phyloP scores from a whole-genome alignment of 2,797 vertebrate species.

The Pipistrellus nathusii region DNA sequence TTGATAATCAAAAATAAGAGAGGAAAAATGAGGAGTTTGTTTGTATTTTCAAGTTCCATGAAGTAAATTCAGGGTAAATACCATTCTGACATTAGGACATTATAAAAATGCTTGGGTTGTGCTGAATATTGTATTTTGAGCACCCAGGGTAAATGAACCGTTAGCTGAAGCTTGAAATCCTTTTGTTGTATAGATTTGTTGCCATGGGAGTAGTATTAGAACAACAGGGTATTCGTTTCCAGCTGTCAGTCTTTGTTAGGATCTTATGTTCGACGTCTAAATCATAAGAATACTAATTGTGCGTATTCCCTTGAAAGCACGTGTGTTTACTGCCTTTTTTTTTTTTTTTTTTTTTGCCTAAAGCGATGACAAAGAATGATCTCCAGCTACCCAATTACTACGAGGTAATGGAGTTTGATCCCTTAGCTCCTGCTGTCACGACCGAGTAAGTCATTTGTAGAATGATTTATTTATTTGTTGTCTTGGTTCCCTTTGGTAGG shows the following conservation, averaged over 20 bases:
- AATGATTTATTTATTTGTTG: conserved; percentile 57
- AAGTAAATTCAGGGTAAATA: conserved; percentile 1
- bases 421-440: conserved; percentile 84
- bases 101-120: conserved; percentile 15
- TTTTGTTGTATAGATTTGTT: background rate
- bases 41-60: background rate
- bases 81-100: background rate
- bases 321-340: conserved; percentile 2
- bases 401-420: conserved; percentile 90
- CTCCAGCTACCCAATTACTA: conserved; percentile 87
- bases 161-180: background rate
- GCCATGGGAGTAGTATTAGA: background rate
- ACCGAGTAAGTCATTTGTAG: conserved; percentile 88
- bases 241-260: background rate
- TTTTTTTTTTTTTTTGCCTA: background rate
- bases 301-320: background rate
- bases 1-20: background rate
- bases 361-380: conserved; percentile 79
- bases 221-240: background rate
- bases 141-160: background rate
- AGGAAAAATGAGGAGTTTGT: background rate
- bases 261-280: conserved; percentile 32
- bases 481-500: conserved; percentile 15
- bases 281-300: conserved; percentile 25
- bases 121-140: conserved; percentile 1